A percentile compares a stretch with the other conserved stretches of the same genome.
phyloP scores from a whole-genome alignment of 2,113 vertebrate genomes.

The Rhinichthys klamathensis region DNA sequence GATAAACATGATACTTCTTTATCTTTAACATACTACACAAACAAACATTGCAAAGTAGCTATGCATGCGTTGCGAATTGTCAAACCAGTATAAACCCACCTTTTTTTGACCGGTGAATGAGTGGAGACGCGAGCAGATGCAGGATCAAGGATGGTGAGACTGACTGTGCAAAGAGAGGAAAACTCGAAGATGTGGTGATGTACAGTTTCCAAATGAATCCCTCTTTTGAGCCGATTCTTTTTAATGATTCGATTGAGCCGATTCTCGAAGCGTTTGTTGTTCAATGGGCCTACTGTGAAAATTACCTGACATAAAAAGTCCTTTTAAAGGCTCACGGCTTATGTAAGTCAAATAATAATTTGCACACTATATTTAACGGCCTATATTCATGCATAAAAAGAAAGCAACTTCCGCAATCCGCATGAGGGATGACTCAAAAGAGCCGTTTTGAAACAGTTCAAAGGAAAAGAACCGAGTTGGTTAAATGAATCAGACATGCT shows the following conservation, averaged over 20 bases:
- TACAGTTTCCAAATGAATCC: not conserved
- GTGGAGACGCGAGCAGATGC: not conserved
- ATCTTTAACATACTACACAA: not conserved
- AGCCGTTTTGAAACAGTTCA: not conserved
- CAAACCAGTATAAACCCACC: not conserved
- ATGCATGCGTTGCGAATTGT: not conserved
- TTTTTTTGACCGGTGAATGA: not conserved
- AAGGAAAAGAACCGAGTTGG: not conserved
- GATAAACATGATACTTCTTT: not conserved
- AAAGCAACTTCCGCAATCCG: not conserved
- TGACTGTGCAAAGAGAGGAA: constrained; percentile 23
- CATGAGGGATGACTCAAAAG: not conserved
- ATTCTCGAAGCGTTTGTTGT: not conserved
- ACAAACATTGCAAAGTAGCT: not conserved
- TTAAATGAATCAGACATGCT: not conserved
- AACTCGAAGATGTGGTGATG: not conserved
- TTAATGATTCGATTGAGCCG: not conserved
- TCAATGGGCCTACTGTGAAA: no score
- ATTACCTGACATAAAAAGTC: no score
- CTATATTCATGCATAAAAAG: not conserved
- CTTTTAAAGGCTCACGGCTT: no score
- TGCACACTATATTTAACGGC: not conserved
- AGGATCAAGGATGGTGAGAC: not conserved
- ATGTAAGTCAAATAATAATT: not conserved
- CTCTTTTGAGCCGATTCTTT: not conserved